Evolutionary conservation across 2,888 invertebrate genomes (phyloP), one percentile per base, ranked within the genome.

Genomic region (Melinopterus prodromus): DNA sequence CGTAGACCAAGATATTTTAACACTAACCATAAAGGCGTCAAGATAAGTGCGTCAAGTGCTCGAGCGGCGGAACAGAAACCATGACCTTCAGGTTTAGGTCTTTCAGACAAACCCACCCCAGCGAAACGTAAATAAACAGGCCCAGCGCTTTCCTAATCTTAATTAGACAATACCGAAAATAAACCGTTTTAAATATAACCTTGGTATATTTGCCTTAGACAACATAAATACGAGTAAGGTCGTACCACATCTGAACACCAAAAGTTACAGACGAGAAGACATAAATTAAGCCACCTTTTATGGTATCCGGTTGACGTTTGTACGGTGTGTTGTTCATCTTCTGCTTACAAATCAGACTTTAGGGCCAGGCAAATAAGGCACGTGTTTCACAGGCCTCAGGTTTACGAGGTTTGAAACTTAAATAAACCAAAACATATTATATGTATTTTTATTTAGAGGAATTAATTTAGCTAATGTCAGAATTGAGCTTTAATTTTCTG

Each of bases 161-260:
- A 53, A 53, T 53, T 53, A 53, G 53, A 53, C 53, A 53, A 53
- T 53, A 53, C 53, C 53, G 53, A 53, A 53, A 53, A 53, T 53
- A 53, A 53, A 53, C 53, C 53, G 53, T 53, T 53, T 53, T 53
- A 53, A 53, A 53, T 53, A 53, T 53, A 53, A 53, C 53, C 53
- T 53, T 53, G 53, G 53, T 53, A 53, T 53, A 53, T 53, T 53
- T 53, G 53, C 53, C 53, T 53, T 53, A 53, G 53, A 53, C 53
- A 53, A 53, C 53, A 53, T 53, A 53, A 53, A 53, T 53, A 53
- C 53, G 53, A 53, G 53, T 53, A 53, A 53, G 53, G 53, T 53
- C 53, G 53, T 12, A 53, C 53, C 53, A 53, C 53, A 53, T 53
- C 53, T 53, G 53, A 53, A 53, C 53, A 53, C 53, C 53, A 53